Conservation (phyloP, 2,113 vertebrate genomes). For the Manacus vitellinus region DNA sequence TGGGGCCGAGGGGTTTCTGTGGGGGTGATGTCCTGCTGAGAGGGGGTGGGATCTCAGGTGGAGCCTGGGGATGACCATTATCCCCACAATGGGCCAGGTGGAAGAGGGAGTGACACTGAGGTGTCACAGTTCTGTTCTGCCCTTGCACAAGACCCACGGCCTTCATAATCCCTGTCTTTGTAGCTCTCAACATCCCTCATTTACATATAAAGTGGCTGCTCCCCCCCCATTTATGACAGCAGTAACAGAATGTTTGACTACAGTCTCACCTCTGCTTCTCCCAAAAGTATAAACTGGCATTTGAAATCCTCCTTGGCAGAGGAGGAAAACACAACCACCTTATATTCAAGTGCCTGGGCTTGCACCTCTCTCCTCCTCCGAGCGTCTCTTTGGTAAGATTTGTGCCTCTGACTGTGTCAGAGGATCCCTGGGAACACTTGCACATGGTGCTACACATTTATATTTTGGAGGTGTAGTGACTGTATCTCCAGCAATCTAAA, state of each 20-base stretch:
- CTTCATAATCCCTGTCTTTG: neutral
- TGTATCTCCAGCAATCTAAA: neutral
- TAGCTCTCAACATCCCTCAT: neutral
- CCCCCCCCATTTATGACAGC: neutral
- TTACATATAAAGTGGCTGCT: neutral
- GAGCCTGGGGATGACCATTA: neutral
- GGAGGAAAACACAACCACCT: neutral
- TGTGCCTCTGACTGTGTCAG: neutral
- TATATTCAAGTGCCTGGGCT: neutral
- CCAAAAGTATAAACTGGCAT: neutral
- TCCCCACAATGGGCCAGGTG: neutral
- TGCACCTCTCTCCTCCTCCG: neutral
- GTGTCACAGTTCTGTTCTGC: neutral
- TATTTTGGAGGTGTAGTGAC: neutral
- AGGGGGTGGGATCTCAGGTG: neutral
- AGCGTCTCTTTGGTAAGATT: neutral
- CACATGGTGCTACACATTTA: rapidly evolving
- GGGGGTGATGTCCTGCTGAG: neutral
- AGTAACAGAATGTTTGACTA: neutral
- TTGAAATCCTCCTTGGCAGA: neutral
- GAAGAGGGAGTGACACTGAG: neutral
- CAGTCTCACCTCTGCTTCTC: neutral
- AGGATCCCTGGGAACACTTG: neutral
- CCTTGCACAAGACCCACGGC: neutral
- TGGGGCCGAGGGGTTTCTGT: neutral